phyloP scores from a whole-genome alignment of 1,140 invertebrate species.

The Liolophura sinensis region DNA sequence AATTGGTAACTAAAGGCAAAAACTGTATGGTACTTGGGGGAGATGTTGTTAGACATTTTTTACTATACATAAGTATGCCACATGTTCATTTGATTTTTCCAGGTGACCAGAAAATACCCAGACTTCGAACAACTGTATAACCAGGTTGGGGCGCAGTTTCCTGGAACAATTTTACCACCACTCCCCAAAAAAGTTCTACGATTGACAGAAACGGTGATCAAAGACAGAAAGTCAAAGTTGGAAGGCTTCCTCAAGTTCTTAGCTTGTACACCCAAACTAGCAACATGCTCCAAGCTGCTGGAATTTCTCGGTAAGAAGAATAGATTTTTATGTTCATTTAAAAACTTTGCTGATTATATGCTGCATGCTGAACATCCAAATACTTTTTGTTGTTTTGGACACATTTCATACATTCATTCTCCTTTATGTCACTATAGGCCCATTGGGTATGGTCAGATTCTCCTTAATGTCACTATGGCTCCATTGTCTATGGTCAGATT shows the following conservation, averaged over 20 bases:
- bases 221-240: slow-evolving; percentile 27
- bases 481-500: too few species aligned
- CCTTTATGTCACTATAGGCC: too few species aligned
- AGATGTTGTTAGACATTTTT: neutral
- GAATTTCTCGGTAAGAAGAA: slow-evolving; percentile 33
- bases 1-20: neutral
- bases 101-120: slow-evolving; percentile 37
- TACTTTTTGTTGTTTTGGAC: neutral
- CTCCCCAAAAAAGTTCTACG: slow-evolving; percentile 35
- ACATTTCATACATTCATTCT: too few species aligned
- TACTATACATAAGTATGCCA: neutral
- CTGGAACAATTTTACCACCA: slow-evolving; percentile 34
- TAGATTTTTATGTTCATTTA: neutral
- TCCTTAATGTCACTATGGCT: too few species aligned
- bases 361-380: neutral
- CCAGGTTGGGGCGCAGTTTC: slow-evolving; percentile 33
- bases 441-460: too few species aligned
- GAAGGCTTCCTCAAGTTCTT: slow-evolving; percentile 39
- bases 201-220: slow-evolving; percentile 27
- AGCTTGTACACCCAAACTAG: slow-evolving; percentile 23
- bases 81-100: slow-evolving; percentile 8
- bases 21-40: neutral
- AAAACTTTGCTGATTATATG: neutral
- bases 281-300: slow-evolving; percentile 21
- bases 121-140: slow-evolving; percentile 44